Conservation (phyloP, 2,797 vertebrate genomes). For the Natrix natrix region DNA sequence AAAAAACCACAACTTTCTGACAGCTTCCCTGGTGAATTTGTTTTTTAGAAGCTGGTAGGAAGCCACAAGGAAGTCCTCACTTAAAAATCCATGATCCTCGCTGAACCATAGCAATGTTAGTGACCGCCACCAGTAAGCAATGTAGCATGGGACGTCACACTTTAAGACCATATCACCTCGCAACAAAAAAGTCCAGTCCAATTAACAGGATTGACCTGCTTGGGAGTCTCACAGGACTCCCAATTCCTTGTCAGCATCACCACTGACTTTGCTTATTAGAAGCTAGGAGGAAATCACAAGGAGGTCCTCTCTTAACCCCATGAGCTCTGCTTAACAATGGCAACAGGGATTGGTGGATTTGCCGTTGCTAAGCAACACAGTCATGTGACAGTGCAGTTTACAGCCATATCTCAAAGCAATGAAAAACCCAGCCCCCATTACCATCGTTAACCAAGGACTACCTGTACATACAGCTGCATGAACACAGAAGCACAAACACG, state of each 20-base stretch:
- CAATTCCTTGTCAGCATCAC: neutral
- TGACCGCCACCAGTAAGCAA: neutral
- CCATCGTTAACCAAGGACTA: neutral
- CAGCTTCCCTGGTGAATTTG: neutral
- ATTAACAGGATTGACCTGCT: neutral
- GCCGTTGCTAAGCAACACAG: neutral
- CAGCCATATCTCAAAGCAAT: neutral
- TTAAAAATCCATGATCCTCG: neutral
- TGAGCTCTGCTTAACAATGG: neutral
- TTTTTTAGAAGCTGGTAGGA: neutral
- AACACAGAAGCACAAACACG: neutral
- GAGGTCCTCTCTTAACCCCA: neutral
- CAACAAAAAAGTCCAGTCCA: neutral
- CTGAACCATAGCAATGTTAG: neutral
- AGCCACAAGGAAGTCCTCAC: neutral
- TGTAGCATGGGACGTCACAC: neutral
- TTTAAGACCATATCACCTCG: neutral
- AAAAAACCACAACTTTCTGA: neutral
- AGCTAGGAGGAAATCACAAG: neutral
- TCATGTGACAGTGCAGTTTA: neutral
- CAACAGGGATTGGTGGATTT: neutral
- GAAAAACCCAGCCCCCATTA: neutral
- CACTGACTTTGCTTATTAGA: neutral
- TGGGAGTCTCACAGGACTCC: neutral
- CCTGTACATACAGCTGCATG: neutral